These are phyloP conservation scores for Parnassius apollo DNA, from an alignment of 2,888 invertebrate genomes.

Conservation along the genomic window DNA sequence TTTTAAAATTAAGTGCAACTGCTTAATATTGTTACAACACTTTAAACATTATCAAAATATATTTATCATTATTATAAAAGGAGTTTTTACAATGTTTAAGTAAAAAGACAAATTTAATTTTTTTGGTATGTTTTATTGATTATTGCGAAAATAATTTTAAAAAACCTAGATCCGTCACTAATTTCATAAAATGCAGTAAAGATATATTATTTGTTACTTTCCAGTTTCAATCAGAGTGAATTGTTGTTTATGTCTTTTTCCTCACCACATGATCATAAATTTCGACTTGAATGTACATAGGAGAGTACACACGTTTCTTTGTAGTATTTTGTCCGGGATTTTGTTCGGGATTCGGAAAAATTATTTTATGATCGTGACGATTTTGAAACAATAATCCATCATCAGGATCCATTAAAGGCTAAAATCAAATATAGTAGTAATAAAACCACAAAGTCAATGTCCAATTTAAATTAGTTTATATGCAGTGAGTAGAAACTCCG, in stretches of 20 bases:
- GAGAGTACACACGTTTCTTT: conserved; percentile 82
- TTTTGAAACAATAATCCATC: conserved; percentile 90
- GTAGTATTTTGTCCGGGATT: conserved; percentile 85
- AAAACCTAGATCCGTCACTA: too few species aligned
- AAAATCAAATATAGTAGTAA: conserved; percentile 29
- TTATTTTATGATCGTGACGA: conserved; percentile 87
- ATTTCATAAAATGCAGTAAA: neutral
- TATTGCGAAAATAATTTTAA: too few species aligned
- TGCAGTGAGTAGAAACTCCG: too few species aligned
- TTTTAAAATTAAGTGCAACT: too few species aligned
- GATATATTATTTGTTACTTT: neutral
- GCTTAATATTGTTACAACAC: too few species aligned
- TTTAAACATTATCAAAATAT: too few species aligned
- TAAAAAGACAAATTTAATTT: too few species aligned
- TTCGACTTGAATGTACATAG: conserved; percentile 86
- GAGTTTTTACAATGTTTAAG: too few species aligned
- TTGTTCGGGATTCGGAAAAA: conserved; percentile 85
- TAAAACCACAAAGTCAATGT: too few species aligned
- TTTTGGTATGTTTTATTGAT: too few species aligned
- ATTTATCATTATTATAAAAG: too few species aligned
- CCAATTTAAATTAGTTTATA: too few species aligned
- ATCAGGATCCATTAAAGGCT: conserved; percentile 86
- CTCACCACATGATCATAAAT: conserved; percentile 90
- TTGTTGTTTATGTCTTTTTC: conserved; percentile 63
- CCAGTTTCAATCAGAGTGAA: neutral